A percentile compares a stretch with the other conserved stretches of the same genome.
These are phyloP conservation scores for Rhopalosiphum padi DNA, from an alignment of 1,140 invertebrate genomes.

Conservation along the genomic window DNA sequence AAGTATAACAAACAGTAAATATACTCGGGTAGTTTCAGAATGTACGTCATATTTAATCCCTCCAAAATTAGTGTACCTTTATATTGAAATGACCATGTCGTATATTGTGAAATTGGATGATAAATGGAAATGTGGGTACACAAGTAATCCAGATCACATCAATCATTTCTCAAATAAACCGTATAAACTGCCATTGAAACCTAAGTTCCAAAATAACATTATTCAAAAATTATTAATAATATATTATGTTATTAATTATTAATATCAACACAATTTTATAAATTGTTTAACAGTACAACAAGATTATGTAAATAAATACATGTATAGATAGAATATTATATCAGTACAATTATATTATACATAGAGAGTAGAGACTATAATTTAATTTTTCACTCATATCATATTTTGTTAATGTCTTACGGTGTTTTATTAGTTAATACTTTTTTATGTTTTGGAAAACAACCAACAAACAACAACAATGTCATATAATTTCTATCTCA, in stretches of 20 bases:
- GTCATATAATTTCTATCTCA: background rate
- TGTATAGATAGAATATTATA: background rate
- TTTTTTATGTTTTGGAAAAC: background rate
- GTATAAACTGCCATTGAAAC: background rate
- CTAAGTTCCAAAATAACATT: background rate
- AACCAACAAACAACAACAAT: background rate
- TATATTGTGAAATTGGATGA: conserved; percentile 27
- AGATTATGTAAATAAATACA: background rate
- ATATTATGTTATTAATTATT: background rate
- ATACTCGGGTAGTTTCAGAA: background rate
- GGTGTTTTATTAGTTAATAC: background rate
- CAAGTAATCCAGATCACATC: conserved; percentile 15
- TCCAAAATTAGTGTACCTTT: background rate
- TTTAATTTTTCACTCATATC: background rate
- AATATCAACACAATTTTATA: background rate
- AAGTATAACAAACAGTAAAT: background rate
- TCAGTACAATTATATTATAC: background rate
- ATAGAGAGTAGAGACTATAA: too few species aligned
- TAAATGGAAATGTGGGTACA: background rate
- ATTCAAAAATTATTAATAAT: background rate
- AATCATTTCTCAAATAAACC: conserved; percentile 40
- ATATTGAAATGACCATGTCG: conserved; percentile 19
- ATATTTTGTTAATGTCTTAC: background rate
- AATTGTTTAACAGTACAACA: background rate
- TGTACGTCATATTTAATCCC: background rate